Evolutionary conservation across 2,113 vertebrate species (phyloP), one percentile per base, ranked within the genome.

Genomic region (Ptilonorhynchus violaceus): DNA sequence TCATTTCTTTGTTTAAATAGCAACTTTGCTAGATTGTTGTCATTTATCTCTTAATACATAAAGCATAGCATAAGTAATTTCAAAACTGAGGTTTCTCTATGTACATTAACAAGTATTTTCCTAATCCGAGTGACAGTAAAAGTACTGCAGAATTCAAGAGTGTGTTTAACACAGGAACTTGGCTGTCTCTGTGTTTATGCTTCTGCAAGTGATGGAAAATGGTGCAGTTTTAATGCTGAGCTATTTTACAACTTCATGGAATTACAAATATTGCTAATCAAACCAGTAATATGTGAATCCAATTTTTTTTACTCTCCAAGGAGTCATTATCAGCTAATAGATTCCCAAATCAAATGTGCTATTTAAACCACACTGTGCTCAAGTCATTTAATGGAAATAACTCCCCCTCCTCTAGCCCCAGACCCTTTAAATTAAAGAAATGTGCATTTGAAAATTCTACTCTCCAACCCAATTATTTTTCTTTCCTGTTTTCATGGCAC

Each of bases 251-350:
- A 30, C 49, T 41, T 67, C 35, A 41, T n/a, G 39, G 79, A 86
- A 59, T 77, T 93, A 74, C 55, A 81, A 72, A 84, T 89, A 83
- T 63, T 88, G 35, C 75, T 95, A 91, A 89, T 93, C 83, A 96
- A 77, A 78, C 39, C 22, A 67, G 52, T 59, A 86, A 50, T 74
- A 80, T 73, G 24, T 16, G 42, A 83, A 83, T 80, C n/a, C 28
- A 50, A 0, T 53, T 79, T 76, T 94, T 88, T 74, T 83, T 88
- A 19, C 42, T 70, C 35, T 84, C 47, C 35, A 30, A 62, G 87
- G 68, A 91, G 60, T 84, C 60, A 68, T 92, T 92, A 89, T 76
- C 66, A 74, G 35, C 47, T 93, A 93, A 91, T 91, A 78, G 68
- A 52, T 89, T 93, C 73, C 83, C 60, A 81, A 52, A 73, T 91